A percentile compares a stretch with the other conserved stretches of the same genome.
phyloP scores from a whole-genome alignment of 2,113 vertebrate genomes.

The Saguinus midas region DNA sequence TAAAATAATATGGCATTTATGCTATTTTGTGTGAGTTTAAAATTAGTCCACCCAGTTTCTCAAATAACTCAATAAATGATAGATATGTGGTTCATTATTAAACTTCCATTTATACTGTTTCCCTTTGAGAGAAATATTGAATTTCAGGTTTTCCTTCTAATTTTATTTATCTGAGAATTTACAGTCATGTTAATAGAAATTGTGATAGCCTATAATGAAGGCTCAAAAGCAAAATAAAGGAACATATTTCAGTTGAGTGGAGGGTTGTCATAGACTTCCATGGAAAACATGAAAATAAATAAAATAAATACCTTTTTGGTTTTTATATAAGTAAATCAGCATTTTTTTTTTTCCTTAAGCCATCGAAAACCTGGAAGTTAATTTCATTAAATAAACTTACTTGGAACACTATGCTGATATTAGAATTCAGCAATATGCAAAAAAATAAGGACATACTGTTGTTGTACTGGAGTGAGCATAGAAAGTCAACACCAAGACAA shows the following conservation, averaged over 20 bases:
- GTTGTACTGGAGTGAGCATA: no score
- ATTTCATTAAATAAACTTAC: not conserved
- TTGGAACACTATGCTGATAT: not conserved
- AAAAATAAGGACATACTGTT: not conserved
- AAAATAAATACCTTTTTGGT: not conserved
- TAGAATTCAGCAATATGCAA: not conserved
- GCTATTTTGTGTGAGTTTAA: not conserved
- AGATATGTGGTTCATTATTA: not conserved
- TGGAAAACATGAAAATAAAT: not conserved
- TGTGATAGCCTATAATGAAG: not conserved
- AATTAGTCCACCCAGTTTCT: not conserved
- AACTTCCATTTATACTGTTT: not conserved
- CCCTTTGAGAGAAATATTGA: not conserved
- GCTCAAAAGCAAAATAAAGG: accelerated
- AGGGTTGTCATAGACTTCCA: accelerated
- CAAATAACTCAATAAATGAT: not conserved
- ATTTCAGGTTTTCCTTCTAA: not conserved
- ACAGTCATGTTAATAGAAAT: not conserved
- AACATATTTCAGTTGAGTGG: not conserved
- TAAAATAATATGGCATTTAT: slow-evolving; percentile 32
- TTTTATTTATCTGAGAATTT: not conserved
- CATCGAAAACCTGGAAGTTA: not conserved
- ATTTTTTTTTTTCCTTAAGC: not conserved
- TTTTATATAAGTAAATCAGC: not conserved
- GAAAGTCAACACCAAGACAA: no score